Conservation (phyloP, 1,140 invertebrate genomes). For the Plodia interpunctella region DNA sequence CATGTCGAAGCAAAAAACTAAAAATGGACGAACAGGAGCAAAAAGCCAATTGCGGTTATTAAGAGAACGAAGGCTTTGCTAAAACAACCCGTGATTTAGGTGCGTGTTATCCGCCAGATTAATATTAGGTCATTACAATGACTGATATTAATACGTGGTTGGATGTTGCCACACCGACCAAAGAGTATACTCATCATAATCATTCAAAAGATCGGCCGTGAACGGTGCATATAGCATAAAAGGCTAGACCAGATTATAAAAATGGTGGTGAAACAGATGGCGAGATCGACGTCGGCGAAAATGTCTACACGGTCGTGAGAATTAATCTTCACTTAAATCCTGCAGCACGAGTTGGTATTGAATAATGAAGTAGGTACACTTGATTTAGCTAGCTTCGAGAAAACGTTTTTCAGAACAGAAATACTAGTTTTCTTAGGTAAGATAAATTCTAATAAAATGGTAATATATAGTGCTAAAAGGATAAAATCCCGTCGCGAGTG, state of each 20-base stretch:
- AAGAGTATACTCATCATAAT: not conserved
- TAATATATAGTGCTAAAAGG: too few species aligned
- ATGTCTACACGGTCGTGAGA: not conserved
- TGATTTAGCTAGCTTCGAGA: not conserved
- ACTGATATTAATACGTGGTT: conserved; percentile 9
- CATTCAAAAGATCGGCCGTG: not conserved
- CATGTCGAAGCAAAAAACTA: conserved; percentile 17
- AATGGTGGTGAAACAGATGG: conserved; percentile 18
- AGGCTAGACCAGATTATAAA: conserved; percentile 16
- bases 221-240: conserved; percentile 3
- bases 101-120: not conserved
- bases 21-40: conserved; percentile 17
- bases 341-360: not conserved
- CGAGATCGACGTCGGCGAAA: conserved; percentile 4
- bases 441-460: too few species aligned
- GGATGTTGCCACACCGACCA: not conserved
- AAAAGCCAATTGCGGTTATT: conserved; percentile 27
- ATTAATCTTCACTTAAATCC: not conserved
- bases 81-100: conserved; percentile 19
- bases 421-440: too few species aligned
- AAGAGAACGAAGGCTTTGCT: conserved; percentile 16
- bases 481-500: too few species aligned
- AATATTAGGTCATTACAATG: conserved; percentile 9
- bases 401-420: too few species aligned
- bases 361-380: not conserved